Evolutionary conservation across 2,113 vertebrate species (phyloP).

Genomic region (Sturnira hondurensis): DNA sequence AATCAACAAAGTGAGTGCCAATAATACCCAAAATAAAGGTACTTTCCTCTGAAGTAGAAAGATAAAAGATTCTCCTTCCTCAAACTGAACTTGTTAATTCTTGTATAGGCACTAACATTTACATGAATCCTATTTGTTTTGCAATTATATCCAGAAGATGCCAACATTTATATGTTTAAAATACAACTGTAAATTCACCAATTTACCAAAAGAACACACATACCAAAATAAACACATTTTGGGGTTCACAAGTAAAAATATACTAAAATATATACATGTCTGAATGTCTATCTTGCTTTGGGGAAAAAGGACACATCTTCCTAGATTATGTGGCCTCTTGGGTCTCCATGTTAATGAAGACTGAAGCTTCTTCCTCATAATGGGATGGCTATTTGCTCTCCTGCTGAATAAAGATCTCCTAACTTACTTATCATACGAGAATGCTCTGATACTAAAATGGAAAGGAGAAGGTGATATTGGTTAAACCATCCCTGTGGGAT

Average conservation of each 20-base stretch:
- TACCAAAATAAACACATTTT: background rate
- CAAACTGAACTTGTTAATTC: background rate
- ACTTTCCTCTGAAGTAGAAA: background rate
- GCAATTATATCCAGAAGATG: background rate
- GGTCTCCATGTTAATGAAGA: conserved; percentile 6
- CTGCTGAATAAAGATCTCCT: background rate
- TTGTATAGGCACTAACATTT: background rate
- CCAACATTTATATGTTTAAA: background rate
- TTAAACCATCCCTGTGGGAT: background rate
- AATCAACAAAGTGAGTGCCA: background rate
- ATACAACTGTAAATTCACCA: background rate
- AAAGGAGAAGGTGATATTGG: conserved; percentile 7
- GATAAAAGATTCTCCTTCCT: background rate
- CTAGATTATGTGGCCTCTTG: background rate
- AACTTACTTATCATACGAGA: background rate
- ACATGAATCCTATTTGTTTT: background rate
- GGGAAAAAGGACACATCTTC: background rate
- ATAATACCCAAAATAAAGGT: background rate
- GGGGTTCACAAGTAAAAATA: background rate
- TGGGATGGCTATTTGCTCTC: background rate
- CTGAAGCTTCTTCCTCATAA: background rate
- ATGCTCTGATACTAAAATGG: background rate
- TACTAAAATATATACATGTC: background rate
- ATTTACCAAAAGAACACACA: background rate
- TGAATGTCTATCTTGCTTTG: background rate